Evolutionary conservation across 2,888 invertebrate genomes (phyloP).

Genomic region (Apamea epomidion): DNA sequence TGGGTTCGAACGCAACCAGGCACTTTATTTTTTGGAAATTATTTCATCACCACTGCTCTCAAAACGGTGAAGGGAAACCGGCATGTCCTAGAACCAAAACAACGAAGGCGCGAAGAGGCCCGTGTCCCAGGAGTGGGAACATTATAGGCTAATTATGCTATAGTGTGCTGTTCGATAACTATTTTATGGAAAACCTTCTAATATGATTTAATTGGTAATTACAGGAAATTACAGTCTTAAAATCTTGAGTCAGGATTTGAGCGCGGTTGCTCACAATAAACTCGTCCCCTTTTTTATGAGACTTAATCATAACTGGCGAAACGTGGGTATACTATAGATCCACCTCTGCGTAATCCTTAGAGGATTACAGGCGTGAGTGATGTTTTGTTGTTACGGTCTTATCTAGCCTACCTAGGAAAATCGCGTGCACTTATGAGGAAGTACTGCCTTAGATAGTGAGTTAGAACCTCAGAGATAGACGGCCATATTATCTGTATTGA

Average conservation of each 20-base stretch:
- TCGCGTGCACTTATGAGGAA: background rate
- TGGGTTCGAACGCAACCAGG: background rate
- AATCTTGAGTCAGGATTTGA: background rate
- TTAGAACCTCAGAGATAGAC: background rate
- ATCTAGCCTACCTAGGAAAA: background rate
- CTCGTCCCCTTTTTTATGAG: background rate
- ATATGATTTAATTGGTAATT: constrained; percentile 16
- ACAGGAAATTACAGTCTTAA: background rate
- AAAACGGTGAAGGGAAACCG: background rate
- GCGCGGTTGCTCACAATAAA: background rate
- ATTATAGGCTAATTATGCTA: background rate
- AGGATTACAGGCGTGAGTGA: background rate
- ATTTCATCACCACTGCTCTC: background rate
- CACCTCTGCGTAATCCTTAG: no score
- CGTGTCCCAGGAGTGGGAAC: background rate
- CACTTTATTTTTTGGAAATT: background rate
- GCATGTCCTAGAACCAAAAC: background rate
- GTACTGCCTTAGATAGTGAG: background rate
- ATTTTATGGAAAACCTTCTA: background rate
- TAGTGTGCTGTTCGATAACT: constrained; percentile 1
- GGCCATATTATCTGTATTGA: no score
- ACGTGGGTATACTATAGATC: no score
- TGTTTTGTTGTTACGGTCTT: background rate
- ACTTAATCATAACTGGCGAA: no score
- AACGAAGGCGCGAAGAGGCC: background rate